Base-by-base conservation (phyloP, 2,888 invertebrate species). In the Tenthredo notha region DNA sequence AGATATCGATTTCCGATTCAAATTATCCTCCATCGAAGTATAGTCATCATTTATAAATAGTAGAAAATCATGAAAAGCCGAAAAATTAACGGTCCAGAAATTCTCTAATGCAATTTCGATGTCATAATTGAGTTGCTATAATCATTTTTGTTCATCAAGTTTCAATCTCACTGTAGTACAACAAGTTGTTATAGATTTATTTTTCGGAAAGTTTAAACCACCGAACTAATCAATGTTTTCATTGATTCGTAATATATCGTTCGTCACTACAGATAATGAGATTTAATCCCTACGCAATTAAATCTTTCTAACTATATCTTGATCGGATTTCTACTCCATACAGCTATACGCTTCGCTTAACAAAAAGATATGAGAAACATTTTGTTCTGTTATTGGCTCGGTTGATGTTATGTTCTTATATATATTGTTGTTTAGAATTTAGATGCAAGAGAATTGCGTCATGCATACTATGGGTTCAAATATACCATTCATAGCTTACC, bases 211-310 rank as follows among this genome's bases (percentile, higher is more conserved):
- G 25, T 47, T 54, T 1, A 47, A 54, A 33, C 50, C 15, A 29
- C 50, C 33, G n/a, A 10, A 29, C 75, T 77, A 54, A 77, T 77
- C 77, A 77, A 77, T 77, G 70, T 84, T 84, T 72, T 50, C 54
- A 84, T 84, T 43, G 84, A 84, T 84, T 43, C 58, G 84, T 75
- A 84, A 84, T 84, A 84, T 84, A 72, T 75, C 75, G 74, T 65
- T 67, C 78, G 84, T 84, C 84, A 84, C 78, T 84, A 50, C 77
- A 15, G 33, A 77, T 84, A 84, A 84, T 84, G 84, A 84, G 84
- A 65, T 78, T 84, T 54, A 84, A 84, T 84, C 65, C 84, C 65
- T 10, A 72, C 58, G 67, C 70, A 50, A 43, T 75, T 47, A 61
- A 78, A 67, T 37, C 84, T 12, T 50, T 77, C 58, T 47, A 78